Conservation (phyloP, 2,113 vertebrate species). For the Paracanthobrama guichenoti region DNA sequence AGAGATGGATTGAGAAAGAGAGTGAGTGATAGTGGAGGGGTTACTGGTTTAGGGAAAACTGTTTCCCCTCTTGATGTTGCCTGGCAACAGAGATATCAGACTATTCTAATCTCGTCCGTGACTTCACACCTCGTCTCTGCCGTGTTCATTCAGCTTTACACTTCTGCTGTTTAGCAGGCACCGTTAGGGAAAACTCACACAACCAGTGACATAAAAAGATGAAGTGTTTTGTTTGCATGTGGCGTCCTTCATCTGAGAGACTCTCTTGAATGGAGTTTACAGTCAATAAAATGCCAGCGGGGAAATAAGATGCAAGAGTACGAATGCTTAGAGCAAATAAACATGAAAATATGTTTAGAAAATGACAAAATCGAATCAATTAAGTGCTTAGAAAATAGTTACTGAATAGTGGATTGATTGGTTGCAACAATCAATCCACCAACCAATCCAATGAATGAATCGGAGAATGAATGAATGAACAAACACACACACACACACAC, state of each 20-base stretch:
- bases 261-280: conserved; percentile 37
- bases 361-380: neutral
- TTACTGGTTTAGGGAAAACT: conserved; percentile 29
- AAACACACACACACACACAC: no score
- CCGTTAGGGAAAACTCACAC: neutral
- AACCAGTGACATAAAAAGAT: neutral
- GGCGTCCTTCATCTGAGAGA: conserved; percentile 13
- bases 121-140: conserved; percentile 64
- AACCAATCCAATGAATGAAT: neutral
- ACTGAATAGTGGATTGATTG: no score
- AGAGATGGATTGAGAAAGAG: neutral
- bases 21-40: conserved; percentile 25
- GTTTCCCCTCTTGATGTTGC: conserved; percentile 53
- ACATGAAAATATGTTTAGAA: neutral
- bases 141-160: conserved; percentile 61
- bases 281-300: neutral
- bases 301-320: neutral
- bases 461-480: neutral
- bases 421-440: neutral
- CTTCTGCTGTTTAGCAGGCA: conserved; percentile 31
- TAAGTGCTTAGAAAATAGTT: neutral
- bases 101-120: conserved; percentile 65
- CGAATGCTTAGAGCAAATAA: neutral
- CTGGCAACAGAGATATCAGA: conserved; percentile 62
- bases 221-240: neutral